These are phyloP conservation scores for Nomada fabriciana DNA, from an alignment of 2,888 invertebrate genomes.

Conservation along the genomic window DNA sequence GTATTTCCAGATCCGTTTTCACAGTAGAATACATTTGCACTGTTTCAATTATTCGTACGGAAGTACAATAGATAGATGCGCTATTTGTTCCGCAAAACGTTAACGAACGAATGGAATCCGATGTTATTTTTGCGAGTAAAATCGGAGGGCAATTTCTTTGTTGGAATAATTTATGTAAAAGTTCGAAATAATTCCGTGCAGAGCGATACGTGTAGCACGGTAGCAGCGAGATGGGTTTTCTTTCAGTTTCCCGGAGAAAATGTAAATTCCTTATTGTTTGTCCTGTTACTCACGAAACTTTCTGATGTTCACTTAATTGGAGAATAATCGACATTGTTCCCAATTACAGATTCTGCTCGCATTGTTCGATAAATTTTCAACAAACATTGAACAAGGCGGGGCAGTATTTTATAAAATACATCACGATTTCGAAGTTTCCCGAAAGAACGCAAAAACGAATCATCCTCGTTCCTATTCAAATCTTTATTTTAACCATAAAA, in stretches of 20 bases:
- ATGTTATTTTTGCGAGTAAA: conserved; percentile 32
- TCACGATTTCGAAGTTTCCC: neutral
- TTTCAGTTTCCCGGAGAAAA: conserved; percentile 1
- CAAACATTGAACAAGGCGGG: too few species aligned
- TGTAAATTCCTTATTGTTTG: conserved; percentile 4
- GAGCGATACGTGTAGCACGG: neutral
- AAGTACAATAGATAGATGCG: conserved; percentile 28
- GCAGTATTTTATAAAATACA: too few species aligned
- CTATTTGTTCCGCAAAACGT: conserved; percentile 6
- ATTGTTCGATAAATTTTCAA: too few species aligned
- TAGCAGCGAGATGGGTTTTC: conserved; percentile 15
- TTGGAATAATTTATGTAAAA: conserved; percentile 45
- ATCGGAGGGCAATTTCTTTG: neutral
- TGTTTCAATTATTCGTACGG: conserved; percentile 5
- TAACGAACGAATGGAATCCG: conserved; percentile 29
- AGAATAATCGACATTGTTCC: too few species aligned
- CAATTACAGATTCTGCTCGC: too few species aligned
- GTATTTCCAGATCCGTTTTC: too few species aligned
- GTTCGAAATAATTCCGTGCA: conserved; percentile 37
- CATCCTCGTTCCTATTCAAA: neutral
- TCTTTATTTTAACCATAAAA: neutral
- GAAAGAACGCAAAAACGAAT: neutral
- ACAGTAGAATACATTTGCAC: too few species aligned
- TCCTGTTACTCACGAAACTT: conserved; percentile 7
- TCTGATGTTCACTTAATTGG: neutral